Base-by-base conservation (phyloP, 2,888 invertebrate species). In the Drosophila multiciliata region DNA sequence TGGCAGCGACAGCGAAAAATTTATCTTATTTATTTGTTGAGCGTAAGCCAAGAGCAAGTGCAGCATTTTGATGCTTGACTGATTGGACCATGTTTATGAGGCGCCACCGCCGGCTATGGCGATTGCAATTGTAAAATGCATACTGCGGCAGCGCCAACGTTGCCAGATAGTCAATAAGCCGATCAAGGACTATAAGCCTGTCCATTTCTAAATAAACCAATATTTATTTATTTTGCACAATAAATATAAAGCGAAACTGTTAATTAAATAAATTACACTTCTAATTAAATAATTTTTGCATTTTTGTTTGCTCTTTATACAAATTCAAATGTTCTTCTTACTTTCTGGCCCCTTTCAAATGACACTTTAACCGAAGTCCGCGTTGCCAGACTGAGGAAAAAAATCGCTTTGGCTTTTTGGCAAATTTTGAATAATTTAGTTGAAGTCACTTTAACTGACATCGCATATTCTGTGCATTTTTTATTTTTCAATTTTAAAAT, bases 11-110 rank as follows among this genome's bases (percentile, higher is more conserved):
- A 91, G 83, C 88, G 62, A 74, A 90, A 87, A 87, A 89, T 86
- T 89, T 80, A 85, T 89, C 73, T 87, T 89, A 87, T 90, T 87
- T 87, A 90, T 89, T 89, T 87, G 78, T 78, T 87, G 78, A 76
- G 76, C 76, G 63, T 57, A 70, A 68, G 81, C 78, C 79, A 85
- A 83, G 67, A 65, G 73, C 73, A 82, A 82, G 80, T 76, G 74
- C 83, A 76, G 78, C 85, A 78, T 85, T 91, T 91, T 90, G 91
- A 90, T 83, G 91, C 90, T 89, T 91, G 91, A 91, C 83, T 88
- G 90, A 90, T 89, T 91, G 90, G 74, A 64, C 45, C 49, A 59
- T 66, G 78, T 83, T 80, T 77, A 70, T 77, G 82, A 65, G 78
- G 85, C 66, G 86, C 70, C 42, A 23, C 20, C 32, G n/a, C 2